Evolutionary conservation across 2,113 vertebrate species (phyloP).

Genomic region (Antennarius striatus): DNA sequence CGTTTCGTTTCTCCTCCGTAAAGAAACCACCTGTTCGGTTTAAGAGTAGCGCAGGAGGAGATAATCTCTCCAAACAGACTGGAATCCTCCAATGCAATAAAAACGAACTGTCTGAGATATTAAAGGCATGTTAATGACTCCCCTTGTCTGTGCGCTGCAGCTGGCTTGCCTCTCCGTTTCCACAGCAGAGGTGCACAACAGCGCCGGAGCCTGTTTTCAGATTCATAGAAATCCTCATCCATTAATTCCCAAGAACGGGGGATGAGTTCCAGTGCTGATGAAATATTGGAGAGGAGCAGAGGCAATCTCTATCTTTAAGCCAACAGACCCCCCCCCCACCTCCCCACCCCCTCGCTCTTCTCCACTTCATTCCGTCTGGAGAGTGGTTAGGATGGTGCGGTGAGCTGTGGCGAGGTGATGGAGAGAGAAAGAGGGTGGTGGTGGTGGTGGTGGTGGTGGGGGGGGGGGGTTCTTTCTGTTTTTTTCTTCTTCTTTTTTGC

Average conservation of each 20-base stretch:
- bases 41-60: no score
- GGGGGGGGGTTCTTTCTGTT: no score
- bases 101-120: no score
- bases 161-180: slow-evolving; percentile 34
- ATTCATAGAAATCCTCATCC: slow-evolving; percentile 80
- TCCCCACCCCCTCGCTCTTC: slow-evolving; percentile 13
- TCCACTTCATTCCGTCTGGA: no score
- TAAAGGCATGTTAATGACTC: no score
- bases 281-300: slow-evolving; percentile 74
- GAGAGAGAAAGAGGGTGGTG: no score
- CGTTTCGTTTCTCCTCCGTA: no score
- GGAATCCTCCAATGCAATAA: no score
- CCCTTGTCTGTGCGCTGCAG: no score
- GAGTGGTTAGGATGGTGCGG: slow-evolving; percentile 11
- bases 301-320: slow-evolving; percentile 77
- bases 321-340: slow-evolving; percentile 69
- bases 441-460: no score
- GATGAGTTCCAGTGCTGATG: slow-evolving; percentile 72
- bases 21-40: no score
- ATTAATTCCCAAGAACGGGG: slow-evolving; percentile 76
- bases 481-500: background rate
- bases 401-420: background rate
- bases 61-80: no score
- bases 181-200: slow-evolving; percentile 50
- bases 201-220: slow-evolving; percentile 75